Base-by-base conservation (phyloP, 2,888 invertebrate genomes). In the Galerucella nymphaeae region DNA sequence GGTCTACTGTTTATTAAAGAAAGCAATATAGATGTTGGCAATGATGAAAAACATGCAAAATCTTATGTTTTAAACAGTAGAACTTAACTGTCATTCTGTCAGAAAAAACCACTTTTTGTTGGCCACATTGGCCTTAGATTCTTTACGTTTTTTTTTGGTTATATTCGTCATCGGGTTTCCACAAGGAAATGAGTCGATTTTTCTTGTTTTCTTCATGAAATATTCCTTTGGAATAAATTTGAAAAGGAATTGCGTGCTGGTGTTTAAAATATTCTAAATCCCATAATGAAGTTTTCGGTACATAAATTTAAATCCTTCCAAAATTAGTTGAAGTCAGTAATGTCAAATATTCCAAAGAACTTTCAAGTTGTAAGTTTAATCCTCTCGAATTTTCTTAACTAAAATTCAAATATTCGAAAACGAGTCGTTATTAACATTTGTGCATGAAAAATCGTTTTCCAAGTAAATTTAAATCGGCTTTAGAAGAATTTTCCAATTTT, bases 381-480 rank as follows among this genome's bases (percentile, higher is more conserved):
- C 5, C 14, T 6, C 14, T 14, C 1, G 45, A 45, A 45, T 45
- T 45, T 45, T 45, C 45, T 45, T 45, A 2, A 45, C 11, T 45
- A n/a, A 13, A 13, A n/a, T 48, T 48, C 48, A n/a, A 48, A 48
- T n/a, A 48, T 14, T 48, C 13, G 18, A 62, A 41, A 62, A 18
- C 42, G 41, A 42, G 9, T 20, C 63, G 48, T 48, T 48, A 23
- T 64, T 64, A 64, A 45, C 48, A 64, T 59, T 59, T 67, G 16
- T 53, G 20, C 59, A 45, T 50, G 64, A 68, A 71, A 65, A 58
- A 70, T 70, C 64, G 50, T 45, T 55, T 63, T 66, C 57, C 58
- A 53, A 61, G 64, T 57, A 67, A 64, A 53, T 66, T 62, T 38
- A 38, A 62, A 72, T 72, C 61, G 58, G 68, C 50, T 69, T 50